Evolutionary conservation across 2,113 vertebrate genomes (phyloP), one percentile per base, ranked within the genome.

Genomic region (Columba janthina): DNA sequence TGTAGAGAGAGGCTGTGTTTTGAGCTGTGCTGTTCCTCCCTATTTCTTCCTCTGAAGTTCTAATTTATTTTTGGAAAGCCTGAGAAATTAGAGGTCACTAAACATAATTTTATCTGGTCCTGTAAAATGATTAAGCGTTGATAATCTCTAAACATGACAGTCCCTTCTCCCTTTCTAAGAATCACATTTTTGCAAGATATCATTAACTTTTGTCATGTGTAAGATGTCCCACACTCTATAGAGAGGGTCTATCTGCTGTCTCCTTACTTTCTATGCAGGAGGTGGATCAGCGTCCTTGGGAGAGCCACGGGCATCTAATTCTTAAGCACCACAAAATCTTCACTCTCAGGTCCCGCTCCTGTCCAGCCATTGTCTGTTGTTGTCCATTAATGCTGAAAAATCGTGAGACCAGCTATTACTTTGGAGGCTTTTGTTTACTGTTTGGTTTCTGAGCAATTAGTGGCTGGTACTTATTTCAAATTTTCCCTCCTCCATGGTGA

Each of bases 361-460:
- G 0, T 72, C 53, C 61, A 91, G 11, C 84, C 32, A 82, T 94
- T 94, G 93, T 95, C 79, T 78, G 44, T 77, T 96, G 76, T 94
- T 67, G 44, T 93, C 65, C 16, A 86, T 86, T 75, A 91, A 77
- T 85, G 44, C 46, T 82, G 54, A 53, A 90, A 72, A 62, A 46
- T 93, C 94, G 90, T 72, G 85, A 95, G 91, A 88, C 65, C 21
- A 38, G 58, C 81, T 94, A 28, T 91, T 94, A 75, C 91, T 97
- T 90, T 60, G 54, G 22, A 83, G 60, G 22, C 82, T 88, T 95
- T 94, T 95, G 71, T 89, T 93, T 83, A 51, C 71, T 76, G 67
- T 93, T 93, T 91, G 32, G 34, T 88, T 94, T 94, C 78, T 85
- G 78, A 85, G 58, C 78, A 56, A 48, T 90, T 91, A 83, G 82